Evolutionary conservation across 2,797 vertebrate species (phyloP), one percentile per base, ranked within the genome.

Genomic region (Smutsia temminckii): DNA sequence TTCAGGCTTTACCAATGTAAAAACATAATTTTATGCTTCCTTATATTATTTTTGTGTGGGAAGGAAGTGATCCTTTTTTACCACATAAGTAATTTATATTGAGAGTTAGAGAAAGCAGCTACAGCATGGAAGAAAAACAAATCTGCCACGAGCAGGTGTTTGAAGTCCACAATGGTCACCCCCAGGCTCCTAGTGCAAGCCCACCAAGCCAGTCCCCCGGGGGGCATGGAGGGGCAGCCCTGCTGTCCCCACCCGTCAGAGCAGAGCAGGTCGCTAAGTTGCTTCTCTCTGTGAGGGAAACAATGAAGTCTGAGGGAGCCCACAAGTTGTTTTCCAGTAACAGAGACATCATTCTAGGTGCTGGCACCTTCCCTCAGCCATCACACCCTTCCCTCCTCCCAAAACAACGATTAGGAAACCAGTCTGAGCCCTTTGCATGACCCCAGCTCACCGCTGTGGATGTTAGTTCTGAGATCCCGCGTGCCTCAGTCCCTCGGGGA

Each of bases 31-130:
- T 77, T 66, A 49, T 11, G 63, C 57, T 51, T 91, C 66, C 46
- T 61, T 78, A 68, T 49, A 78, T 89, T 81, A 29, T 77, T 91
- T 91, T 93, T 27, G 21, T 29, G 74, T 37, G 90, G 68, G 55
- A 83, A 89, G 55, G 68, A 91, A 91, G 57, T 42, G 55, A 42
- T 72, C 66, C n/a, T 61, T 88, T 72, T 85, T 72, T 27, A 32
- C 25, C 18, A 71, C 42, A 51, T 72, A 59, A 53, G 71, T 96
- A 85, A 78, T 80, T 68, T 59, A 61, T 86, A 27, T 7, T 34
- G 71, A 27, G 68, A 14, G 66, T 66, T 61, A 34, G 40, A 79
- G 25, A 64, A 40, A 68, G 37, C 9, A 61, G 74, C 61, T 63
- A 61, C 32, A 37, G 81, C 5, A 14, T 59, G 2, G 3, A 64